These are phyloP conservation scores for Distichodus sexfasciatus DNA, from an alignment of 2,797 vertebrate genomes.

Conservation along the genomic window DNA sequence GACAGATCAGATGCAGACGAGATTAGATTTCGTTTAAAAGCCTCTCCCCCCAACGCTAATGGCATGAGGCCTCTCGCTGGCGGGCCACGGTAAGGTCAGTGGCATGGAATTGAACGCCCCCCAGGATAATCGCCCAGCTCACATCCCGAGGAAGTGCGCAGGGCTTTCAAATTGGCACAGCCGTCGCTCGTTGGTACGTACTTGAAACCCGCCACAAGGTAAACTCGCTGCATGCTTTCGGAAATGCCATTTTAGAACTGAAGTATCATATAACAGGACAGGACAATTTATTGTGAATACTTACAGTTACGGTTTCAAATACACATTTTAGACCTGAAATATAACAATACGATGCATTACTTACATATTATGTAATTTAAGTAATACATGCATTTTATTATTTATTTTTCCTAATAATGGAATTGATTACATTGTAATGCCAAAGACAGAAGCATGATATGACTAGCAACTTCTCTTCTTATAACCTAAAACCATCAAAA, in stretches of 20 bases:
- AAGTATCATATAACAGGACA: not conserved
- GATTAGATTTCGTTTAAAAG: constrained; percentile 72
- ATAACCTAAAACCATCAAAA: no score
- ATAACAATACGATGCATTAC: no score
- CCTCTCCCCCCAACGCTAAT: constrained; percentile 62
- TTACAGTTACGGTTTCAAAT: not conserved
- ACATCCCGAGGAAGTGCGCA: constrained; percentile 45
- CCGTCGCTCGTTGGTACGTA: constrained; percentile 29
- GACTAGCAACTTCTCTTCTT: no score
- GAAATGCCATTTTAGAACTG: not conserved
- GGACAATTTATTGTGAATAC: not conserved
- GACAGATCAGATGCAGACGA: constrained; percentile 66
- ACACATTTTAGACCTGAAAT: no score
- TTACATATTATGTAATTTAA: no score
- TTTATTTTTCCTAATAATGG: no score
- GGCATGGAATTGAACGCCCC: constrained; percentile 63
- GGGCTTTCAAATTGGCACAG: constrained; percentile 46
- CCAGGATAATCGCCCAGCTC: constrained; percentile 56
- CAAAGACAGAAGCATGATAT: no score
- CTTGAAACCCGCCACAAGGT: constrained; percentile 31
- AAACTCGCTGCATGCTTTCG: constrained; percentile 8
- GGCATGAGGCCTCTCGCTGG: constrained; percentile 55
- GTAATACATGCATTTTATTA: no score
- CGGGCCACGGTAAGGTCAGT: constrained; percentile 66
- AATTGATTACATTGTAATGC: no score